These are phyloP conservation scores for Acanthopleura granulata DNA, from an alignment of 2,888 invertebrate genomes.

Conservation along the genomic window DNA sequence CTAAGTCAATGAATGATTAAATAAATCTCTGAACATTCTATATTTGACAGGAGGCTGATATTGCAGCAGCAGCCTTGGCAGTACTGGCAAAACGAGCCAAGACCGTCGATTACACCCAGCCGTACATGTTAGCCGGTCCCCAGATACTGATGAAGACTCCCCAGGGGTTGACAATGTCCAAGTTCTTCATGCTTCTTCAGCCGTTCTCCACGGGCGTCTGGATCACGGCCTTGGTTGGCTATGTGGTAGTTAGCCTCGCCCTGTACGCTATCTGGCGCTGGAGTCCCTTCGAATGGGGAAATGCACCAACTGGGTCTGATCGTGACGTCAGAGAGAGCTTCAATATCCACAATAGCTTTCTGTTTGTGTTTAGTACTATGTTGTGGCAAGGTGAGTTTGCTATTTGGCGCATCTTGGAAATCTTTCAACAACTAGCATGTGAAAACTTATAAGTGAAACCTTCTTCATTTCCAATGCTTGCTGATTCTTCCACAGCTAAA, in stretches of 20 bases:
- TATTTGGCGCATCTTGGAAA: too few relatives aligned
- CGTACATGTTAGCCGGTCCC: slow-evolving; percentile 33
- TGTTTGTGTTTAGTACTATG: slow-evolving; percentile 36
- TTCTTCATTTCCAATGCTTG: too few relatives aligned
- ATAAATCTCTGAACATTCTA: too few relatives aligned
- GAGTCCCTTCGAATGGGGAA: slow-evolving; percentile 15
- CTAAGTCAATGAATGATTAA: too few relatives aligned
- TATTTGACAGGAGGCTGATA: slow-evolving; percentile 7
- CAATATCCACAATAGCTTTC: slow-evolving; percentile 37
- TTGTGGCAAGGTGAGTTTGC: slow-evolving; percentile 40
- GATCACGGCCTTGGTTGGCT: not conserved
- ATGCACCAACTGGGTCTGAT: not conserved
- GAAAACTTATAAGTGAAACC: too few relatives aligned
- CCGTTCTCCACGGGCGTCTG: not conserved
- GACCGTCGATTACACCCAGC: slow-evolving; percentile 34
- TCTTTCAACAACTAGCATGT: too few relatives aligned
- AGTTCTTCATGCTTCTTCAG: not conserved
- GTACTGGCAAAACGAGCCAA: slow-evolving; percentile 27
- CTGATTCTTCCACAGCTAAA: too few relatives aligned
- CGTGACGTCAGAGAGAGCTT: slow-evolving; percentile 27
- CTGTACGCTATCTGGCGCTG: slow-evolving; percentile 8
- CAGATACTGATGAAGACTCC: slow-evolving; percentile 41
- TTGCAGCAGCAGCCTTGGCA: slow-evolving; percentile 31
- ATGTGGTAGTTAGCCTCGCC: not conserved
- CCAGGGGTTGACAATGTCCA: not conserved